Percentiles rank a stretch among this genome's conserved stretches.
These are phyloP conservation scores for Galbula dea DNA, from an alignment of 2,113 vertebrate species.

Conservation along the genomic window DNA sequence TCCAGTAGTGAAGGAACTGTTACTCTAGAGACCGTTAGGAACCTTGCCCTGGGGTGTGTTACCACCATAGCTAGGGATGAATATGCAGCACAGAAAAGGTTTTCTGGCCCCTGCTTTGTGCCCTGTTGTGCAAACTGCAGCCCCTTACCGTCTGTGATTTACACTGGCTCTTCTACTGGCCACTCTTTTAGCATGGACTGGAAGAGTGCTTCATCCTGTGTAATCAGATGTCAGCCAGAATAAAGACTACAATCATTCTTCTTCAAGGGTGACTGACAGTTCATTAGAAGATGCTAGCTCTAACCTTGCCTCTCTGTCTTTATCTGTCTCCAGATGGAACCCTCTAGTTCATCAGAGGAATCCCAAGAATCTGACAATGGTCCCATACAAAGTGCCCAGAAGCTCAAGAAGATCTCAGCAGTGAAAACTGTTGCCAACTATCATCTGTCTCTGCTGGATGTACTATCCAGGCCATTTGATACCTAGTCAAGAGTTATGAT, in stretches of 20 bases:
- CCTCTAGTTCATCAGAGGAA: not conserved
- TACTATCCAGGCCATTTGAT: not conserved
- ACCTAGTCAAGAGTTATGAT: not conserved
- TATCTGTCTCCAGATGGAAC: not conserved
- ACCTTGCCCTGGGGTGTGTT: not conserved
- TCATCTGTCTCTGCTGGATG: not conserved
- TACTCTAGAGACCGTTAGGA: not conserved
- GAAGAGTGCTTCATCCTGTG: not conserved
- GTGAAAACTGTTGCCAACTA: no score
- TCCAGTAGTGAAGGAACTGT: not conserved
- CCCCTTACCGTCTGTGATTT: not conserved
- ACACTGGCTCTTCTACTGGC: not conserved
- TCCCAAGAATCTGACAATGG: rapidly evolving
- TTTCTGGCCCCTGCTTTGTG: not conserved
- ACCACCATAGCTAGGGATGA: not conserved
- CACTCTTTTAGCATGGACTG: not conserved
- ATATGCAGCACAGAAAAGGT: not conserved
- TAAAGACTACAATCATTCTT: not conserved
- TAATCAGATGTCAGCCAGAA: not conserved
- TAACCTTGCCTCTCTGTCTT: not conserved
- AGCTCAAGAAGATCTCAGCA: not conserved
- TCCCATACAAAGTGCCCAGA: not conserved
- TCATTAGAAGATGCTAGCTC: not conserved
- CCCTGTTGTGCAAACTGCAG: not conserved
- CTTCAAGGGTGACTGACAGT: not conserved